phyloP scores from a whole-genome alignment of 2,113 vertebrate species.

The Limanda limanda region DNA sequence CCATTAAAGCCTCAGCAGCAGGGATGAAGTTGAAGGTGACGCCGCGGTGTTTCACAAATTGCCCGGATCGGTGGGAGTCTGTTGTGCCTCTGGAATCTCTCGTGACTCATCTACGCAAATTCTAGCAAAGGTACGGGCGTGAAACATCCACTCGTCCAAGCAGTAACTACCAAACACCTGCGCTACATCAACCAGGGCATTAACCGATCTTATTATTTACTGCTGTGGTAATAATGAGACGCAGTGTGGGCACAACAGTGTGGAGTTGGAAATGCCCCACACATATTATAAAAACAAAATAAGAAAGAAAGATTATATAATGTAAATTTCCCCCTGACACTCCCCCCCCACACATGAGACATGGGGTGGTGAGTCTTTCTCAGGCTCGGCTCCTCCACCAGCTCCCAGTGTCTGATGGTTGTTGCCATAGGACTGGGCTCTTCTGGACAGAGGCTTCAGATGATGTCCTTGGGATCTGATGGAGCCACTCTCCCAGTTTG shows the following conservation, averaged over 20 bases:
- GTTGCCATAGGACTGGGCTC: no score
- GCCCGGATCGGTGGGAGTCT: conserved; percentile 22
- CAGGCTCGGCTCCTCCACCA: no score
- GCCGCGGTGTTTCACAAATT: conserved; percentile 32
- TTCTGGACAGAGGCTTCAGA: no score
- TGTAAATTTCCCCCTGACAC: no score
- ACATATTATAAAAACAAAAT: neutral
- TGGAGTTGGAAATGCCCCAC: neutral
- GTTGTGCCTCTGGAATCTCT: conserved; percentile 12
- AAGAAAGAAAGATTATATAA: no score
- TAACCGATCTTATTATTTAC: conserved; percentile 35
- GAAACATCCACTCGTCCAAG: neutral
- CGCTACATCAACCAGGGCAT: conserved; percentile 15
- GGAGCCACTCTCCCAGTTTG: no score
- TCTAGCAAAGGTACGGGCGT: neutral
- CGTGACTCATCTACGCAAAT: conserved; percentile 11
- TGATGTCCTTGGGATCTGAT: no score
- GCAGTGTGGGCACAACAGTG: neutral
- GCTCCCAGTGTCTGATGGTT: no score
- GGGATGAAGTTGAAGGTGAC: conserved; percentile 12
- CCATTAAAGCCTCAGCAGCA: conserved; percentile 24
- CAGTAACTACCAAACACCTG: conserved; percentile 3
- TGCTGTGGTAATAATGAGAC: conserved; percentile 26
- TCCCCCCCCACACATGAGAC: neutral
- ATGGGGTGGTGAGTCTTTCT: no score